Evolutionary conservation across 1,140 invertebrate species (phyloP).

Genomic region (Cherax quadricarinatus): DNA sequence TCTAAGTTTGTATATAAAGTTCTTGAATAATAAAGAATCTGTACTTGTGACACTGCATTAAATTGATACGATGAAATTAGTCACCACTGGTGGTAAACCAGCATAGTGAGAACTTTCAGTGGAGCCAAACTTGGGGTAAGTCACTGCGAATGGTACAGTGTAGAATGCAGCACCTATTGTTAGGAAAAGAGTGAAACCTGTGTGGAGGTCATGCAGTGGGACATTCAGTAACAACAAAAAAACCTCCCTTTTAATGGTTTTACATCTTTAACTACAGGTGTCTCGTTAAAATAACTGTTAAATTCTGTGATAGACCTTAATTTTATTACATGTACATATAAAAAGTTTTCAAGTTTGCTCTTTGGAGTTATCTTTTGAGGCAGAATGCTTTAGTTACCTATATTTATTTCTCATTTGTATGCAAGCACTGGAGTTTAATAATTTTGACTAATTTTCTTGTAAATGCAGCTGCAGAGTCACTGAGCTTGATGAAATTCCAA

Average conservation of each 20-base stretch:
- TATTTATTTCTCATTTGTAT: conserved; percentile 28
- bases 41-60: conserved; percentile 19
- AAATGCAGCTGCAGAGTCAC: neutral
- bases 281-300: conserved; percentile 57
- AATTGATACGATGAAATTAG: neutral
- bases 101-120: conserved; percentile 23
- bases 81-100: neutral
- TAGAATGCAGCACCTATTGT: conserved; percentile 40
- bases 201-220: conserved; percentile 2
- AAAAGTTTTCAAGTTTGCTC: conserved; percentile 54
- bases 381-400: conserved; percentile 53
- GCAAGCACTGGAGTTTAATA: conserved; percentile 1
- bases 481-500: neutral
- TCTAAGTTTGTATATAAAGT: conserved; percentile 14
- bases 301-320: conserved; percentile 64
- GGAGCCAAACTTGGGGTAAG: conserved; percentile 63
- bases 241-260: conserved; percentile 8
- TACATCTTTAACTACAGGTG: conserved; percentile 36
- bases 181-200: conserved; percentile 27
- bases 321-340: conserved; percentile 58
- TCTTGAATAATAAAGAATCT: neutral
- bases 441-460: neutral
- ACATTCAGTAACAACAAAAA: neutral
- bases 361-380: conserved; percentile 46
- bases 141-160: conserved; percentile 56